Percentiles rank a stretch among this genome's conserved stretches.
Evolutionary conservation across 2,888 invertebrate genomes (phyloP).

Genomic region (Rhagonycha fulva): DNA sequence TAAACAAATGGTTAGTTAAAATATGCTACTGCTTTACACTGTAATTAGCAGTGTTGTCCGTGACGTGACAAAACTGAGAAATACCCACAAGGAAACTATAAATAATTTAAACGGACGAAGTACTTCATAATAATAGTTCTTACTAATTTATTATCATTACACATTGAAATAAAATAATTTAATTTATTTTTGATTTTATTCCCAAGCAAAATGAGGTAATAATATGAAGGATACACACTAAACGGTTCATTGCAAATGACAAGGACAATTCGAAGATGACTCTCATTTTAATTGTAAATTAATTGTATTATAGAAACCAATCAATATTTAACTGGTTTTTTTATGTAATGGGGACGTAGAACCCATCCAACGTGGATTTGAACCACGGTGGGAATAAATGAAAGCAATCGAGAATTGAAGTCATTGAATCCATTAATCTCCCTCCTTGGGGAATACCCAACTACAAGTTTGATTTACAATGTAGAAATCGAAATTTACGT

Average conservation of each 20-base stretch:
- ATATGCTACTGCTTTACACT: not conserved
- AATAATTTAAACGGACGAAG: not conserved
- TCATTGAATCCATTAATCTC: too few relatives aligned
- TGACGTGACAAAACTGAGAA: not conserved
- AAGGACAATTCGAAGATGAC: not conserved
- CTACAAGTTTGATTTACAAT: too few relatives aligned
- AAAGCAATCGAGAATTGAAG: not conserved
- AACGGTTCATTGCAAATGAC: not conserved
- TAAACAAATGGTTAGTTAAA: not conserved
- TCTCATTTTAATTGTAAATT: too few relatives aligned
- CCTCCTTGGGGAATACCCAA: too few relatives aligned
- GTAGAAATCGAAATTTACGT: too few relatives aligned
- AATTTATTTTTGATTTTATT: not conserved
- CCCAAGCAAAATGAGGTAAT: not conserved
- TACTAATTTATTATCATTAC: not conserved
- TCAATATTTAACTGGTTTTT: too few relatives aligned
- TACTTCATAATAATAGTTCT: not conserved
- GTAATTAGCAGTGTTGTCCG: not conserved
- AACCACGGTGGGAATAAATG: not conserved
- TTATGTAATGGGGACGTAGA: too few relatives aligned
- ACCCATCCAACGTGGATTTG: not conserved
- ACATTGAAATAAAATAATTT: not conserved
- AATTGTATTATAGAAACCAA: too few relatives aligned
- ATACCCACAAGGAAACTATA: not conserved
- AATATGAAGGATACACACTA: not conserved